Evolutionary conservation across 2,113 vertebrate genomes (phyloP).

Genomic region (Nesogale talazaci): DNA sequence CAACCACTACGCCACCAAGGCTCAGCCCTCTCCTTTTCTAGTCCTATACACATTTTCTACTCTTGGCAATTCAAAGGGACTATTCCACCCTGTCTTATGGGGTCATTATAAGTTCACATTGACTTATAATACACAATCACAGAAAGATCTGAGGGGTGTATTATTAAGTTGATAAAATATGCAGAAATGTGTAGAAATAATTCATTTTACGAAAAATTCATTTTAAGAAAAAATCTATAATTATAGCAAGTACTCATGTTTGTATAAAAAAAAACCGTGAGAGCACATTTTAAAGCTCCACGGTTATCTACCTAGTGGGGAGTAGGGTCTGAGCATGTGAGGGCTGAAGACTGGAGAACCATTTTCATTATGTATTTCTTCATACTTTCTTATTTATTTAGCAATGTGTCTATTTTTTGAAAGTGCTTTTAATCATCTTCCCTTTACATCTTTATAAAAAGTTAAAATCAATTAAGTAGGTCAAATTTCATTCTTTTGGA

Average conservation of each 20-base stretch:
- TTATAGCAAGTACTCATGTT: background rate
- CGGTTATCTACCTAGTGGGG: background rate
- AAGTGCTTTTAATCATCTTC: slow-evolving; percentile 36
- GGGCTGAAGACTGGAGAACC: background rate
- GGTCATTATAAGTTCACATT: too few species aligned
- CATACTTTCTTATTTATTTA: slow-evolving; percentile 33
- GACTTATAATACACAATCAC: background rate
- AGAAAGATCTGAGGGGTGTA: background rate
- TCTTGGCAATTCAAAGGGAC: too few species aligned
- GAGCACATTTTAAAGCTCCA: background rate
- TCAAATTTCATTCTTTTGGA: slow-evolving; percentile 20
- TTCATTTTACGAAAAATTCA: background rate
- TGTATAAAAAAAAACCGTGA: background rate
- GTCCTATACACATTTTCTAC: too few species aligned
- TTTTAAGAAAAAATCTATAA: slow-evolving; percentile 14
- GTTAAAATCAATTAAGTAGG: slow-evolving; percentile 20
- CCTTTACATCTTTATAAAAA: slow-evolving; percentile 45
- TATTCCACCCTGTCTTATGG: too few species aligned
- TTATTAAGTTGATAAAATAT: background rate
- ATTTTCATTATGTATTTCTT: background rate
- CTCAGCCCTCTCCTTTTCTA: too few species aligned
- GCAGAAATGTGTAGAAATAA: background rate
- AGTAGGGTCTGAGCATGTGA: background rate
- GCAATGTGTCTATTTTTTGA: slow-evolving; percentile 7
- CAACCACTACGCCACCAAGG: too few species aligned